Evolutionary conservation across 2,113 vertebrate species (phyloP).

Genomic region (Syrrhaptes paradoxus): DNA sequence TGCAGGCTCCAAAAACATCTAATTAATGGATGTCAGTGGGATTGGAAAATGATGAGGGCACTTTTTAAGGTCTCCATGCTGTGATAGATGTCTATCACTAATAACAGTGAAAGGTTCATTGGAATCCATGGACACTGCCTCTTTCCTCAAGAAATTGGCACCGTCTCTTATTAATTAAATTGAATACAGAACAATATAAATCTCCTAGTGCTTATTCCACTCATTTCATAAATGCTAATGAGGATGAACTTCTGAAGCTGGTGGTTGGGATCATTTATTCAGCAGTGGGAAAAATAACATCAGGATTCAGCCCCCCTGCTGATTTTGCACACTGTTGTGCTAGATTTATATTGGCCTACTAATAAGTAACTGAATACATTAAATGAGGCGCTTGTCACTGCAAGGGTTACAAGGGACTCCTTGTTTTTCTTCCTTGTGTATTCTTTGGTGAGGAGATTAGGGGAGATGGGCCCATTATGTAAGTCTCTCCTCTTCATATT

Average conservation of each 20-base stretch:
- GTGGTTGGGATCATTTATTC: slow-evolving; percentile 68
- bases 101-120: slow-evolving; percentile 47
- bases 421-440: slow-evolving; percentile 55
- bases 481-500: slow-evolving; percentile 16
- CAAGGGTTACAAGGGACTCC: slow-evolving; percentile 56
- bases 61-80: slow-evolving; percentile 22
- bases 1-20: slow-evolving; percentile 8
- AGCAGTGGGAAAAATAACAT: slow-evolving; percentile 64
- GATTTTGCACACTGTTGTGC: slow-evolving; percentile 71
- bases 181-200: slow-evolving; percentile 58
- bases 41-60: slow-evolving; percentile 40
- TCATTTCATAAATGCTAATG: slow-evolving; percentile 75
- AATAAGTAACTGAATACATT: slow-evolving; percentile 74
- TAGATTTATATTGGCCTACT: slow-evolving; percentile 75
- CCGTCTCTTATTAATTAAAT: slow-evolving; percentile 71
- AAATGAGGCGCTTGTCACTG: slow-evolving; percentile 46
- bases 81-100: slow-evolving; percentile 57
- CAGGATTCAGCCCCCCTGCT: slow-evolving; percentile 62
- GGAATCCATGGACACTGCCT: slow-evolving; percentile 32
- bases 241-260: slow-evolving; percentile 43
- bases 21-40: slow-evolving; percentile 48
- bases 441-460: slow-evolving; percentile 53
- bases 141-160: slow-evolving; percentile 43
- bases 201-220: slow-evolving; percentile 60
- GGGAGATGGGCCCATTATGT: slow-evolving; percentile 22